Base-by-base conservation (phyloP, 2,113 vertebrate species). In the Condylura cristata region DNA sequence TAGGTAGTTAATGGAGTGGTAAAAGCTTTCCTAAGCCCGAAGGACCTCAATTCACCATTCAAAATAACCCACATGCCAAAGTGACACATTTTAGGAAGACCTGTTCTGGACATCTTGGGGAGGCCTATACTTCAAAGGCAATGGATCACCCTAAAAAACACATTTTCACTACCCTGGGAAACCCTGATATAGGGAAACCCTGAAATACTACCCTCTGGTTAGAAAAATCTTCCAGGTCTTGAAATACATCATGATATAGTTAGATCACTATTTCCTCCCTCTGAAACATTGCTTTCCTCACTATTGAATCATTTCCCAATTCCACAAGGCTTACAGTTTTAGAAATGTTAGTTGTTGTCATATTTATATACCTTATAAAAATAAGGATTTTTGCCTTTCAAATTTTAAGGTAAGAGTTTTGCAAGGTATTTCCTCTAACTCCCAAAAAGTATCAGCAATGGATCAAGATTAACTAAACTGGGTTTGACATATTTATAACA, bases 381-480 rank as follows among this genome's bases (percentile, higher is more conserved):
- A n/a, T n/a, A 81, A n/a, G n/a, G 60, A 76, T 39, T 63, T 74
- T 16, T 76, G 71, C 24, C 37, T 75, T 66, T 84, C 56, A 74
- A 58, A 79, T 53, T 13, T 32, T 56, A 78, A 95, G 13, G 48
- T 61, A 82, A 92, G 44, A 89, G 78, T 53, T 78, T 78, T 68
- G 24, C 24, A 63, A 88, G 44, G 39, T 18, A 34, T 86, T 76
- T 76, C 17, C 30, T 12, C 74, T 44, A 41, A 26, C 9, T 6
- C 22, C 20, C 53, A 18, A 0, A 70, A 85, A 34, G 41, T 30
- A 58, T 30, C 37, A 34, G 17, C 0, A 4, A 51, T 26, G 34
- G 34, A 58, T 28, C 30, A 84, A 87, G 48, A 84, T 58, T 53
- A 58, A 10, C 72, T 13, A 80, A 26, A 20, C 51, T 6, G 34